Percentiles rank a stretch among this genome's conserved stretches.
These are phyloP conservation scores for Ispidina lecontei DNA, from an alignment of 2,797 vertebrate species.

Conservation along the genomic window DNA sequence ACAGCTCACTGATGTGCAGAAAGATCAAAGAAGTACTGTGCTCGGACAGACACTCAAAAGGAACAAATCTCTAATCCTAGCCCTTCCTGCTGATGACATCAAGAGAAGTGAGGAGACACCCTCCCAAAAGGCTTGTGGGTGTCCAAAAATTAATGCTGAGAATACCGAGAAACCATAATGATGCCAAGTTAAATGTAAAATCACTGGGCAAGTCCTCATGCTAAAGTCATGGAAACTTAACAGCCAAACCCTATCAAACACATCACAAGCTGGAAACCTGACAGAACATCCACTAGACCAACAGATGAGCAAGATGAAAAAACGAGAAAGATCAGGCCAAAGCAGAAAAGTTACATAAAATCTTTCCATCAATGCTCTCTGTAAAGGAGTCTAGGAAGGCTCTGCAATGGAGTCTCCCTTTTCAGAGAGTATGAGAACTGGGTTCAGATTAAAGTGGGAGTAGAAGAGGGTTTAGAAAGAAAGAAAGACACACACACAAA, in stretches of 20 bases:
- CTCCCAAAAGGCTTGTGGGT: background rate
- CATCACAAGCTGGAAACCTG: background rate
- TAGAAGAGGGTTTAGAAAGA: background rate
- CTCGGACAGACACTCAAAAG: background rate
- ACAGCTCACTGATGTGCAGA: background rate
- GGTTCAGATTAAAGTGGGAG: background rate
- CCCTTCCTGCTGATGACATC: background rate
- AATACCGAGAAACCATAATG: background rate
- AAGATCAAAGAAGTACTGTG: background rate
- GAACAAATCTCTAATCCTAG: background rate
- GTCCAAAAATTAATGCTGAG: background rate
- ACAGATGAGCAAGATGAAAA: slow-evolving; percentile 6
- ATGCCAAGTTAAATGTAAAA: background rate
- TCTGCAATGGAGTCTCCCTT: background rate
- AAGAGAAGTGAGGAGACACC: background rate
- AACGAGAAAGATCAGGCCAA: background rate
- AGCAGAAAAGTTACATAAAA: slow-evolving; percentile 1
- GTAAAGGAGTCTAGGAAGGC: background rate
- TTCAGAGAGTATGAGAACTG: background rate
- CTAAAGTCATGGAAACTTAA: background rate
- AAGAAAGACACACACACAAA: background rate
- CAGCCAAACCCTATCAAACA: background rate
- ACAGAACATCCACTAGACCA: background rate
- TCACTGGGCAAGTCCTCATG: background rate
- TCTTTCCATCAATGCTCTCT: background rate